Base-by-base conservation (phyloP, 2,797 vertebrate species). In the Enteromius thamalakanensis region DNA sequence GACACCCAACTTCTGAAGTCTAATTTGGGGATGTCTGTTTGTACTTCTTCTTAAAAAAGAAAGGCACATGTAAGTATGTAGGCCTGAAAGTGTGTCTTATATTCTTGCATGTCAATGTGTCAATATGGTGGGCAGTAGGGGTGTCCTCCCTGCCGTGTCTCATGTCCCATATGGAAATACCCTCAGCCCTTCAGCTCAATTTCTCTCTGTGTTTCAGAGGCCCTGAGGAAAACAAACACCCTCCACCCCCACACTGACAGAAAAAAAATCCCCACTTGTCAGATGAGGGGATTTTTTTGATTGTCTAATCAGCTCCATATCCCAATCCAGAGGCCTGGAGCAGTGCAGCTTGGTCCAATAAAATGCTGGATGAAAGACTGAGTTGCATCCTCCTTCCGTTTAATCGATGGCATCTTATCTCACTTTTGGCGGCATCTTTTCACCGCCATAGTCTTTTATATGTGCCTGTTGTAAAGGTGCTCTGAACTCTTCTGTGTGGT, bases 111-210 rank as follows among this genome's bases (percentile, higher is more conserved):
- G 60, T 64, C 26, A 64, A 81, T 81, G 84, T 90, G 91, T 72
- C 26, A 53, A 76, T 87, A 82, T 78, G 85, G 81, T 88, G 89
- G 92, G 91, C 90, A 89, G 91, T 88, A 88, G 90, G 90, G 84
- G 47, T 87, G 75, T 76, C 80, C 55, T 40, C 64, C 65, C 82
- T 88, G 64, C 82, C 55, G 88, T 76, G 83, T 85, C 74, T 87
- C 81, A 84, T 77, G 53, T 55, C 75, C 79, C 55, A 42, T 69
- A 74, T 42, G 79, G 79, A 87, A 86, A 87, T 87, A 84, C 84
- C 84, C 81, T 77, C 26, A 5, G 65, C 19, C 62, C 34, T 76
- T 74, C 26, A 64, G 49, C 81, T 79, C 70, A 47, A 12, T 79
- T 85, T 85, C 79, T 60, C 65, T 85, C 78, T 58, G 60, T 79